phyloP scores from a whole-genome alignment of 2,797 vertebrate genomes.

The Enteromius viviparus region DNA sequence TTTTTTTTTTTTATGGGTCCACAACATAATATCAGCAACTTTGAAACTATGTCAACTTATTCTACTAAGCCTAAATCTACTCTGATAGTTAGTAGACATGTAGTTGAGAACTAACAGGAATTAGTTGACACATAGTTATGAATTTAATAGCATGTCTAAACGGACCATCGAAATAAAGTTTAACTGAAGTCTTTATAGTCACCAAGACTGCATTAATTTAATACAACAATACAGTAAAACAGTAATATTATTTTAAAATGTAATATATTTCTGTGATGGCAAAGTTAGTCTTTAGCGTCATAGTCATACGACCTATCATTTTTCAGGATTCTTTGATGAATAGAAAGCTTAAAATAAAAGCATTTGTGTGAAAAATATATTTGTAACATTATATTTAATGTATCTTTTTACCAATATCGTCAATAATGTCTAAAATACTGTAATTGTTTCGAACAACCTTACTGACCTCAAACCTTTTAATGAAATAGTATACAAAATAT shows the following conservation, averaged over 20 bases:
- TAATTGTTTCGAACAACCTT: not conserved
- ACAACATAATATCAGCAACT: no score
- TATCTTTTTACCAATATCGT: not conserved
- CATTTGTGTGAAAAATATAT: not conserved
- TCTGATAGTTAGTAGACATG: no score
- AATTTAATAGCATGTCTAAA: no score
- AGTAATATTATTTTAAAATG: not conserved
- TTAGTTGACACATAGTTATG: no score
- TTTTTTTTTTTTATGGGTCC: no score
- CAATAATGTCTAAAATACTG: not conserved
- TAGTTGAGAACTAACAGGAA: no score
- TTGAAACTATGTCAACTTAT: no score
- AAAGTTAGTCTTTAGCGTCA: not conserved
- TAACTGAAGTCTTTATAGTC: not conserved
- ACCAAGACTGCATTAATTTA: not conserved
- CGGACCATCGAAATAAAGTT: no score
- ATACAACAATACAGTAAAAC: not conserved
- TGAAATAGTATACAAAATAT: not conserved
- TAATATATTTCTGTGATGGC: not conserved
- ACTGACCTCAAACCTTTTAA: not conserved
- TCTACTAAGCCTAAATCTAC: no score
- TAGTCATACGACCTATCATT: not conserved
- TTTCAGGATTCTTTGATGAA: not conserved
- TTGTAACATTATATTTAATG: not conserved
- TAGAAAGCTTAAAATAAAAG: not conserved